Evolutionary conservation across 2,888 invertebrate species (phyloP), one percentile per base, ranked within the genome.

Genomic region (Parnassius glacialis): DNA sequence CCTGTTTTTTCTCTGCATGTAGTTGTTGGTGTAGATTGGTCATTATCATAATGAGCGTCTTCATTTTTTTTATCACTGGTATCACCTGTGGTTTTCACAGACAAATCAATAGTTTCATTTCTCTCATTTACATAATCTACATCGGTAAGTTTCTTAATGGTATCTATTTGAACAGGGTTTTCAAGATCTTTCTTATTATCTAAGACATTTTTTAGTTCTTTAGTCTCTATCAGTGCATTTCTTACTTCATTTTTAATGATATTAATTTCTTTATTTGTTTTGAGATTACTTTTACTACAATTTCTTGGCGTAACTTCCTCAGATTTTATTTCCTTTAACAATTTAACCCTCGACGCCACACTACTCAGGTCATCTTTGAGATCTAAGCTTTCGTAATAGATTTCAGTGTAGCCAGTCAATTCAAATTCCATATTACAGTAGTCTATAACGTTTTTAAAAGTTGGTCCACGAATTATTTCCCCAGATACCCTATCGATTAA

Each of bases 391-490:
- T 89, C 87, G 52, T 84, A 86, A 68, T 90, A 90, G 50, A 90
- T 86, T 66, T 90, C 89, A 0, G 81, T 83, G 52, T 81, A 87
- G 0, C 86, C 89, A 10, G 79, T 83, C n/a, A 90, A 48, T 64
- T 90, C 89, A 65, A 90, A 90, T 12, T 89, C 87, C 78, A 89
- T 90, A 64, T 84, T 84, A 10, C 74, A 74, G 55, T 90, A 90
- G 67, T 90, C 89, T 44, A 90, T 84, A 0, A 89, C 78, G 65
- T 90, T 90, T 70, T 87, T 88, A 59, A 90, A 90, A 0, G 78
- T 69, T 0, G 83, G 83, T 0, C 90, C 89, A 0, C 90, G 76
- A 51, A 90, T 83, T 0, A 89, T 81, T 71, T 90, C 90, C 0
- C 85, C 85, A 0, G 90, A 90, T 0, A 87, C 78, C 20, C 85